Percentiles rank a stretch among this genome's conserved stretches.
phyloP scores from a whole-genome alignment of 2,888 invertebrate genomes.

The Lasioglossum morio region DNA sequence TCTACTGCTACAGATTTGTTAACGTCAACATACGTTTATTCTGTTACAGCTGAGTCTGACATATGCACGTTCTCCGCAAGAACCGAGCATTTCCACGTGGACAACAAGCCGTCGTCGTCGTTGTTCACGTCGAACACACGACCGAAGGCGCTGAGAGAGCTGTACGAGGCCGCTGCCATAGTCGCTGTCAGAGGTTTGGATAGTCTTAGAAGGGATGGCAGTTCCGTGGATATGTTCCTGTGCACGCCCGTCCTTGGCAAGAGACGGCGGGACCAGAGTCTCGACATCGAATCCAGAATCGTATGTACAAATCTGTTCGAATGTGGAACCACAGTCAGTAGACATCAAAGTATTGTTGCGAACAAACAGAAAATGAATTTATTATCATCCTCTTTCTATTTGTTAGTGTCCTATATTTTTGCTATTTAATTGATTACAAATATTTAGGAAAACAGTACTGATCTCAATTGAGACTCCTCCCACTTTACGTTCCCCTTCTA shows the following conservation, averaged over 20 bases:
- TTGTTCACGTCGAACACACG: constrained; percentile 91
- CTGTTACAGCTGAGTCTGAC: constrained; percentile 93
- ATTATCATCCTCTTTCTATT: too few relatives aligned
- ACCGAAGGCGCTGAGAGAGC: constrained; percentile 90
- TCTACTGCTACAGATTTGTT: not conserved
- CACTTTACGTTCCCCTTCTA: too few relatives aligned
- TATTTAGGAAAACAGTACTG: too few relatives aligned
- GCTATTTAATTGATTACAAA: too few relatives aligned
- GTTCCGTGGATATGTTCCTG: constrained; percentile 89
- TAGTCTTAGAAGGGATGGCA: constrained; percentile 88
- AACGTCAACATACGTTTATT: not conserved
- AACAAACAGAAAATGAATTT: not conserved
- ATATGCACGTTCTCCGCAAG: constrained; percentile 93
- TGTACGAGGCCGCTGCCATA: constrained; percentile 92
- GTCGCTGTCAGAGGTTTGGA: constrained; percentile 89
- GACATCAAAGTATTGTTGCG: not conserved
- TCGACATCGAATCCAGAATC: constrained; percentile 95
- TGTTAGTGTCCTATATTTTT: too few relatives aligned
- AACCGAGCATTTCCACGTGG: constrained; percentile 91
- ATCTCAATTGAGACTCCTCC: too few relatives aligned
- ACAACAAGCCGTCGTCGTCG: constrained; percentile 89
- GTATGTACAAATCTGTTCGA: constrained; percentile 86
- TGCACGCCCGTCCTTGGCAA: constrained; percentile 93
- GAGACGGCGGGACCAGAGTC: constrained; percentile 89
- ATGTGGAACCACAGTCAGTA: constrained; percentile 4